Conservation (phyloP, 2,888 invertebrate genomes). For the Melipona beecheii region DNA sequence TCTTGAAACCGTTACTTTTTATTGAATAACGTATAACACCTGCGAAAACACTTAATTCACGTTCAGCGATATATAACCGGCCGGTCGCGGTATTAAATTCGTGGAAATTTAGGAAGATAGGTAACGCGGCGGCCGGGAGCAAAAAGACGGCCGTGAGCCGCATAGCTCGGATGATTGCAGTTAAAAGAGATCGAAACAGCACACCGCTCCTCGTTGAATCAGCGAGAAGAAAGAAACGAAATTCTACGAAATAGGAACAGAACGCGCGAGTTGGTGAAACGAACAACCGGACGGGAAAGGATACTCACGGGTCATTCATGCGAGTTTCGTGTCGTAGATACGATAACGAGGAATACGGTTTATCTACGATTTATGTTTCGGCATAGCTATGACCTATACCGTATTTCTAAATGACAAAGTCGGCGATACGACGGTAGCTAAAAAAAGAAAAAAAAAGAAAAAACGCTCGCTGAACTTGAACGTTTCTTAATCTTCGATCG, state of each 20-base stretch:
- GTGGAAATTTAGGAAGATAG: conserved; percentile 43
- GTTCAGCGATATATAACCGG: conserved; percentile 51
- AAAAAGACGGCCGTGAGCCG: not conserved
- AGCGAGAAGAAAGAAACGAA: too few relatives aligned
- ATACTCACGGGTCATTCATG: not conserved
- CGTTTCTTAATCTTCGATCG: not conserved
- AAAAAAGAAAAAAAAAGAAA: too few relatives aligned
- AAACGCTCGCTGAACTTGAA: not conserved
- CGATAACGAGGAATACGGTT: not conserved
- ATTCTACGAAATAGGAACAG: not conserved
- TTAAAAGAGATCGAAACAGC: not conserved
- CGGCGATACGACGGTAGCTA: too few relatives aligned
- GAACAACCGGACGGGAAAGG: not conserved
- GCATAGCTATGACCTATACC: too few relatives aligned
- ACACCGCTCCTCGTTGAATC: not conserved
- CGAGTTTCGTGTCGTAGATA: not conserved
- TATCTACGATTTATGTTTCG: too few relatives aligned
- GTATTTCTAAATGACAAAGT: too few relatives aligned
- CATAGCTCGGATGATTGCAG: not conserved
- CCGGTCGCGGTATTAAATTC: conserved; percentile 52
- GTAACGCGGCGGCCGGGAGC: conserved; percentile 7
- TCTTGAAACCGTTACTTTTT: conserved; percentile 65
- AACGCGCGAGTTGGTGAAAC: not conserved
- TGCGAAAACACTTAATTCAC: conserved; percentile 66
- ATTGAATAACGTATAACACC: conserved; percentile 66